Evolutionary conservation across 2,113 vertebrate species (phyloP).

Genomic region (Lamprotornis superbus): DNA sequence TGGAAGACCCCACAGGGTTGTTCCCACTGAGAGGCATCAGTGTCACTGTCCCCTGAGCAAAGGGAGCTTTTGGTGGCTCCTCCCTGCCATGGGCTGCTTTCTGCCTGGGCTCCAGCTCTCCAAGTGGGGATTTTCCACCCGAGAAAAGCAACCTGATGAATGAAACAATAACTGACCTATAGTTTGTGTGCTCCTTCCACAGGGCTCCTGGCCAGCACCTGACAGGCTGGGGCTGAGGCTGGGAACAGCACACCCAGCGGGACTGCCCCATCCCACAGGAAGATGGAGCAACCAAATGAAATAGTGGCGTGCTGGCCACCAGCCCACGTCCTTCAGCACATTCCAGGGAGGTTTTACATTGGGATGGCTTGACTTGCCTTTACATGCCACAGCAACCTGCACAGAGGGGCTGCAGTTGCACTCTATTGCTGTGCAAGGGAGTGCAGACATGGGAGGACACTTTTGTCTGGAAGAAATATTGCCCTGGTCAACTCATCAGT

Average conservation of each 20-base stretch:
- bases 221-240: fast-evolving
- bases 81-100: fast-evolving
- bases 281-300: neutral
- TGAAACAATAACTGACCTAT: neutral
- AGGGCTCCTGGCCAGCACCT: neutral
- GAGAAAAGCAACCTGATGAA: neutral
- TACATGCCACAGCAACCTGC: neutral
- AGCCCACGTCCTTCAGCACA: fast-evolving
- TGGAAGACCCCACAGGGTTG: neutral
- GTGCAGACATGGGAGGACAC: neutral
- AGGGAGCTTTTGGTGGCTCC: neutral
- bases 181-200: neutral
- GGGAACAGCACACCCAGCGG: neutral
- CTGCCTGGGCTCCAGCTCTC: neutral
- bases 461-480: neutral
- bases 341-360: neutral
- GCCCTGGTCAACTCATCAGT: neutral
- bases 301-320: fast-evolving
- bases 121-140: neutral
- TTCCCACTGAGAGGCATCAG: neutral
- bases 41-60: neutral
- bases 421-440: neutral
- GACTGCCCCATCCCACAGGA: neutral
- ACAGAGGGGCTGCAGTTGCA: neutral
- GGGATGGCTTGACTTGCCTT: neutral